Conservation (phyloP, 2,797 vertebrate species). For the Hemibagrus guttatus region DNA sequence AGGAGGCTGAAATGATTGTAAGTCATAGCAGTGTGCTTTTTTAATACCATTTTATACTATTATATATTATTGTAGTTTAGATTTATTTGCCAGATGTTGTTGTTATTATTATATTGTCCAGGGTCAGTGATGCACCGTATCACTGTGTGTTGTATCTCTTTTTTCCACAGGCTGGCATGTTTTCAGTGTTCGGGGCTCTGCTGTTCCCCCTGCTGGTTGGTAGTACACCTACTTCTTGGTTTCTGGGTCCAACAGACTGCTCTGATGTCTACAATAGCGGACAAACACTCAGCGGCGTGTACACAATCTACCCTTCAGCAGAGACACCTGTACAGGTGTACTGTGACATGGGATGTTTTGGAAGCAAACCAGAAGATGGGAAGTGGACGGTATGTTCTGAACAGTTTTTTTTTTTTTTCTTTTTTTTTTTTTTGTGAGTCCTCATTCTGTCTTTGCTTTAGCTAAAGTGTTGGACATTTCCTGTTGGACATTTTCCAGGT, state of each 20-base stretch:
- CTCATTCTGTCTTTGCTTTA: neutral
- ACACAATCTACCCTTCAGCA: neutral
- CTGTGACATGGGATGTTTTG: conserved; percentile 61
- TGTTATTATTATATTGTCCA: neutral
- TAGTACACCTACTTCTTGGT: neutral
- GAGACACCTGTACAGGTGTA: conserved; percentile 55
- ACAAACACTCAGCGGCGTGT: neutral
- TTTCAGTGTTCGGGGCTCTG: neutral
- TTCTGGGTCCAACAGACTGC: conserved; percentile 13
- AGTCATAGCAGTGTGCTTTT: neutral
- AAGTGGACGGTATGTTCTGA: conserved; percentile 59
- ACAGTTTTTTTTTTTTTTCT: neutral
- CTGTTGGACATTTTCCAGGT: conserved; percentile 57
- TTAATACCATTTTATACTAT: neutral
- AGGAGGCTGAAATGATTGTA: conserved; percentile 3
- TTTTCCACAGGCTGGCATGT: neutral
- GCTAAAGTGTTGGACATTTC: neutral
- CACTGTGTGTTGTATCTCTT: neutral
- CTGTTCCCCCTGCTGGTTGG: conserved; percentile 19
- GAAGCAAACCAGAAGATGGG: conserved; percentile 18
- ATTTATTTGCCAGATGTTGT: neutral
- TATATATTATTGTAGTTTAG: neutral
- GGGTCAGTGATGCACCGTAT: too few species aligned
- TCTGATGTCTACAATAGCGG: neutral
- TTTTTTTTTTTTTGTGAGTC: neutral